Evolutionary conservation across 1,140 invertebrate species (phyloP), one percentile per base, ranked within the genome.

Genomic region (Laodelphax striatellus): DNA sequence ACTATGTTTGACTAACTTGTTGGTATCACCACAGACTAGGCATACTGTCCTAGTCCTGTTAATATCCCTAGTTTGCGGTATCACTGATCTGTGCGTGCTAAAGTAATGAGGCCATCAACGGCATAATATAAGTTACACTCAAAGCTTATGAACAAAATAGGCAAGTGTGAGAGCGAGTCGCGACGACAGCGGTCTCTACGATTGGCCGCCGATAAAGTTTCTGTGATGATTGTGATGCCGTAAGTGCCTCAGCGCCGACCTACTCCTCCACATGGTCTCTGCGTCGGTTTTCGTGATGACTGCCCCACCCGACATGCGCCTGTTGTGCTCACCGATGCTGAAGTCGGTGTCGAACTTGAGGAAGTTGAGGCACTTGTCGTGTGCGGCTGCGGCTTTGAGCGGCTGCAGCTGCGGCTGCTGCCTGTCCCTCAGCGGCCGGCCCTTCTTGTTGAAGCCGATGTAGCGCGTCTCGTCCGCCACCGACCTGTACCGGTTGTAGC

Each of bases 401-500:
- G 61, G 60, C 34, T 38, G 8, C 34, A 5, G 34, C 34, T 38
- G 34, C 10, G 3, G 34, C 41, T 57, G 21, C 14, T 50, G 46
- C 46, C 21, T 2, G 44, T 19, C 55, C 50, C 59, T 73, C 67
- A 77, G 73, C 59, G 73, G 77, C 60, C 71, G 71, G 1, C 79
- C 79, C 38, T 63, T 65, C 63, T 71, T 72, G 68, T 78, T 79
- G 70, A 80, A 79, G 46, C 76, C 77, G 13, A 79, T 66, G 64
- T 71, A 77, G 46, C 73, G 72, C 13, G 70, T 68, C 19, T 65
- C 66, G 59, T 79, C 69, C 2, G 68, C 70, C 31, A 70, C 76
- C 54, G 77, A 78, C 52, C 70, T 70, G 68, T 78, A 80, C 64
- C 74, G 72, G 63, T 77, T 69, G 66, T 78, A 80, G 14, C 75